phyloP scores from a whole-genome alignment of 2,113 vertebrate genomes.

The Ammospiza nelsoni region DNA sequence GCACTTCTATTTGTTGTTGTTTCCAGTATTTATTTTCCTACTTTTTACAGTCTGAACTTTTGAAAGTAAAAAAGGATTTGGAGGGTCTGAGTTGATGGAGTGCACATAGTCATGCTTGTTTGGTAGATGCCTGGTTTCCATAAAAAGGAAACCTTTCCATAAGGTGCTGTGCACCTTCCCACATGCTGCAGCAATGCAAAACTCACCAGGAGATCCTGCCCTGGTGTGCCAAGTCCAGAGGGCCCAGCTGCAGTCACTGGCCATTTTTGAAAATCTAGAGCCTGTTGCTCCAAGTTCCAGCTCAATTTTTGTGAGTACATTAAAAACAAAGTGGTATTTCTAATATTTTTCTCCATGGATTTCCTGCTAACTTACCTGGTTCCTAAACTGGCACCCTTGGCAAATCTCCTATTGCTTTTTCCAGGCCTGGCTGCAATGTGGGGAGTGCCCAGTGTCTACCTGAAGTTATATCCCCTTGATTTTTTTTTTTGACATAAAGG shows the following conservation, averaged over 20 bases:
- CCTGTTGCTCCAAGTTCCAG: neutral
- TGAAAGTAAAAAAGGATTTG: neutral
- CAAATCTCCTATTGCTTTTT: neutral
- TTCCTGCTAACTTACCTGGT: neutral
- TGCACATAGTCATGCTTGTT: neutral
- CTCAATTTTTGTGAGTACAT: neutral
- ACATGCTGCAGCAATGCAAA: neutral
- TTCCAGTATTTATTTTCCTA: constrained; percentile 3
- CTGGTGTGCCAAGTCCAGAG: neutral
- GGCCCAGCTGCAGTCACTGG: neutral
- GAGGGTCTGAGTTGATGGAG: neutral
- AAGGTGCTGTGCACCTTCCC: neutral
- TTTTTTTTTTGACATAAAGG: neutral
- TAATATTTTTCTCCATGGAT: neutral
- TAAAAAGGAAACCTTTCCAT: neutral
- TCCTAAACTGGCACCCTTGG: neutral
- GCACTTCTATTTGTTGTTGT: neutral
- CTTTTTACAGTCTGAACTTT: neutral
- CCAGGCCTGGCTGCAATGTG: neutral
- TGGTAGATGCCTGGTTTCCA: neutral
- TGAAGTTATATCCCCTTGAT: neutral
- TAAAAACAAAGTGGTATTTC: neutral
- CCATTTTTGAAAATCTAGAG: neutral
- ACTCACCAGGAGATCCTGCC: neutral
- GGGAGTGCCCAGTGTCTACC: neutral